phyloP scores from a whole-genome alignment of 2,888 invertebrate genomes.

The Heliconius cydno region DNA sequence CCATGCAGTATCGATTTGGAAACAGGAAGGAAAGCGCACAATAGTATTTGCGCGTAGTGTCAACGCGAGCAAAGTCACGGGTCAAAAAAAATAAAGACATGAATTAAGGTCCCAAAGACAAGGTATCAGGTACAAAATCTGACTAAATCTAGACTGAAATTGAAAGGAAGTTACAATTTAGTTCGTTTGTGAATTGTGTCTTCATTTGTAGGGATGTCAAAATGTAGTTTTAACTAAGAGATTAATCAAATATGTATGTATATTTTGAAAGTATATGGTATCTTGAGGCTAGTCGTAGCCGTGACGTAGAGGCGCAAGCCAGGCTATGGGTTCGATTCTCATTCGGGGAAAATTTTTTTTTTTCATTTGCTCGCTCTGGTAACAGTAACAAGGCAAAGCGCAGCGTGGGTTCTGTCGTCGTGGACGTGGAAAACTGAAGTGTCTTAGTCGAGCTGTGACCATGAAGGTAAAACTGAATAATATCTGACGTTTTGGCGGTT shows the following conservation, averaged over 20 bases:
- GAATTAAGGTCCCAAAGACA: background rate
- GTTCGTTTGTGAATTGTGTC: constrained; percentile 24
- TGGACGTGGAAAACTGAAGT: too few relatives aligned
- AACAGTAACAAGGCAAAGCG: too few relatives aligned
- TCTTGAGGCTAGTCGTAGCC: background rate
- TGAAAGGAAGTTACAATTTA: constrained; percentile 40
- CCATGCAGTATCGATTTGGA: too few relatives aligned
- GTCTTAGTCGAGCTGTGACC: too few relatives aligned
- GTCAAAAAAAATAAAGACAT: background rate
- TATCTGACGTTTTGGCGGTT: too few relatives aligned
- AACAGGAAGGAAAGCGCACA: too few relatives aligned
- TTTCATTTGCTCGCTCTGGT: too few relatives aligned
- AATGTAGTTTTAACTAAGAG: too few relatives aligned
- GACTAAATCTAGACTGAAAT: constrained; percentile 34
- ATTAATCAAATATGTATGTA: background rate
- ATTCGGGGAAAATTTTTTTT: too few relatives aligned
- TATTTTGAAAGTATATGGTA: background rate
- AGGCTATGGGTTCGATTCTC: too few relatives aligned
- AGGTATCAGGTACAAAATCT: constrained; percentile 22
- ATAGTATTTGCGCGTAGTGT: background rate
- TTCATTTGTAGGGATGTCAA: constrained; percentile 32
- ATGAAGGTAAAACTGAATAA: too few relatives aligned
- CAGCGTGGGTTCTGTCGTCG: too few relatives aligned
- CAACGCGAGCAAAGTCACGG: background rate
- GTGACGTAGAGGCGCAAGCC: background rate